Evolutionary conservation across 1,140 invertebrate genomes (phyloP).

Genomic region (Holotrichia oblita): DNA sequence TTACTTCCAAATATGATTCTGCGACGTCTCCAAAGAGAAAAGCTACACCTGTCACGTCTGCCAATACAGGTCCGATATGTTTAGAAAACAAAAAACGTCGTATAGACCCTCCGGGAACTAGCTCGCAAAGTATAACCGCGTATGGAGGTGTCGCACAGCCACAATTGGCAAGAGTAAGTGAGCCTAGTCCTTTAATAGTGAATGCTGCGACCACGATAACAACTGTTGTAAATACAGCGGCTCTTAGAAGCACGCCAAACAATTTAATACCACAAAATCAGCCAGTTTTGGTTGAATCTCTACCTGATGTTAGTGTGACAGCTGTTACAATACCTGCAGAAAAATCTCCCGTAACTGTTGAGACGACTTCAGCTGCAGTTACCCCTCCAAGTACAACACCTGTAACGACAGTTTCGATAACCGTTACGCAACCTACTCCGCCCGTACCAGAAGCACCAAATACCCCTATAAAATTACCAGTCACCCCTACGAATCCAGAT

Average conservation of each 20-base stretch:
- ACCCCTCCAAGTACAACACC: slow-evolving; percentile 45
- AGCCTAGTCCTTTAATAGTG: slow-evolving; percentile 76
- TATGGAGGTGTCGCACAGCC: slow-evolving; percentile 57
- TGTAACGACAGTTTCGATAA: slow-evolving; percentile 53
- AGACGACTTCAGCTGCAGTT: slow-evolving; percentile 39
- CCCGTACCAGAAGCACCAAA: slow-evolving; percentile 60
- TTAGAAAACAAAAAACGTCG: slow-evolving; percentile 67
- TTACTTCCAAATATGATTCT: slow-evolving; percentile 65
- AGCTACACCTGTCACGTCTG: slow-evolving; percentile 58
- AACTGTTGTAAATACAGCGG: slow-evolving; percentile 72
- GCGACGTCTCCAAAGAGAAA: slow-evolving; percentile 69
- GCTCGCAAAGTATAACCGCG: slow-evolving; percentile 56
- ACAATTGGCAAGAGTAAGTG: slow-evolving; percentile 70
- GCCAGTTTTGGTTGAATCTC: slow-evolving; percentile 48
- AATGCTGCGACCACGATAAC: slow-evolving; percentile 78
- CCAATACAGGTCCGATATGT: slow-evolving; percentile 61
- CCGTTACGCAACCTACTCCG: slow-evolving; percentile 61
- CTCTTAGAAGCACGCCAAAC: slow-evolving; percentile 57
- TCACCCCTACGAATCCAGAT: slow-evolving; percentile 60
- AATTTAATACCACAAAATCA: slow-evolving; percentile 46
- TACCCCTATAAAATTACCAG: slow-evolving; percentile 64
- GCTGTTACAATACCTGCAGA: slow-evolving; percentile 64
- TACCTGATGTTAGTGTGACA: slow-evolving; percentile 58
- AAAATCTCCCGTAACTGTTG: slow-evolving; percentile 50
- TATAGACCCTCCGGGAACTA: slow-evolving; percentile 56